Conservation (phyloP, 1,140 invertebrate genomes). For the Euborellia annulipes region DNA sequence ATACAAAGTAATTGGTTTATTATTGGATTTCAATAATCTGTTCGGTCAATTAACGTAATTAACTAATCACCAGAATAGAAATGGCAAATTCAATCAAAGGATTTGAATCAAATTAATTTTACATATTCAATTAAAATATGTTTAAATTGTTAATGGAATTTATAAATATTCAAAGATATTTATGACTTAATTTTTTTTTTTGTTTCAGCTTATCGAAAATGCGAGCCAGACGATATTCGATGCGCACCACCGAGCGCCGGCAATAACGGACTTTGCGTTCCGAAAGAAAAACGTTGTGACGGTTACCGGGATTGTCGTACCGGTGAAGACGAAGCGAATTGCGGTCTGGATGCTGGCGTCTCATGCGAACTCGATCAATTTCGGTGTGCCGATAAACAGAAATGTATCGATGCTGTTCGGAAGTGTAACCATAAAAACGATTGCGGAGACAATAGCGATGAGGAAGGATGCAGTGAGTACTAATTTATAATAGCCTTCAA, state of each 20-base stretch:
- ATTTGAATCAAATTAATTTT: no score
- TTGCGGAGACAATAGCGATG: conserved; percentile 79
- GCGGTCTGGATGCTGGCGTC: conserved; percentile 35
- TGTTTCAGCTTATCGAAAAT: conserved; percentile 65
- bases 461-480: conserved; percentile 64
- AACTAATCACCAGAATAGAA: no score
- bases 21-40: no score
- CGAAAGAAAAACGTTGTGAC: conserved; percentile 74
- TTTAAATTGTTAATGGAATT: no score
- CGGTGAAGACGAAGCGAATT: conserved; percentile 68
- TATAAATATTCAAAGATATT: no score
- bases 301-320: conserved; percentile 79
- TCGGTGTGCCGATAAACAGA: conserved; percentile 63
- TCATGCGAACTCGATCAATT: conserved; percentile 77
- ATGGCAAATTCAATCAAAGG: no score
- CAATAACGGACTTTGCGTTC: conserved; percentile 56
- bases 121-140: no score
- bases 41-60: no score
- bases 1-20: no score
- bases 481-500: no score
- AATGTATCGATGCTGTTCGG: conserved; percentile 61
- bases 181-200: conserved; percentile 4
- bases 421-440: conserved; percentile 84
- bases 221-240: conserved; percentile 65
- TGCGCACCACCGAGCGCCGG: conserved; percentile 38